A percentile compares a stretch with the other conserved stretches of the same genome.
Conservation (phyloP, 2,113 vertebrate genomes). For the Equus przewalskii region DNA sequence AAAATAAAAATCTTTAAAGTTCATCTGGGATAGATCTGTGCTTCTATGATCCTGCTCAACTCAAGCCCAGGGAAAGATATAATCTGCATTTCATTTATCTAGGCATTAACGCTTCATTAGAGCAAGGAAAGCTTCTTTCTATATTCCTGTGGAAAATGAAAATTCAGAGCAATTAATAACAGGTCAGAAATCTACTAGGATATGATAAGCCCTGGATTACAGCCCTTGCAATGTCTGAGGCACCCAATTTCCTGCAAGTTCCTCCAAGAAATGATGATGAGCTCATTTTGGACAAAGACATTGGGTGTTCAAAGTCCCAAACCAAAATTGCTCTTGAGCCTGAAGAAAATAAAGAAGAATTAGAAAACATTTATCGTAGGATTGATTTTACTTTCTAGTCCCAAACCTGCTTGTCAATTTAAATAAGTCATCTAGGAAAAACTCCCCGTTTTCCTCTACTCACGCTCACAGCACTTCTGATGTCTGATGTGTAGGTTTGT, state of each 20-base stretch:
- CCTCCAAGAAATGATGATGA: not conserved
- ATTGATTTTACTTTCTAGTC: conserved; percentile 8
- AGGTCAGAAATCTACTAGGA: not conserved
- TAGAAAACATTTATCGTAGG: not conserved
- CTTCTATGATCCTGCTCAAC: conserved; percentile 60
- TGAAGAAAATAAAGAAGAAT: not conserved
- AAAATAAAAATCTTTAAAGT: no score
- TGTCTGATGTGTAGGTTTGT: not conserved
- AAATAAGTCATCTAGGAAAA: not conserved
- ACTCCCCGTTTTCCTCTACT: not conserved
- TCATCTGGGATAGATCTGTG: conserved; percentile 48
- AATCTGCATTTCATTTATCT: conserved; percentile 16
- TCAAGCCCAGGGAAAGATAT: conserved; percentile 46
- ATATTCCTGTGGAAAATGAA: not conserved
- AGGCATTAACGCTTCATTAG: conserved; percentile 62
- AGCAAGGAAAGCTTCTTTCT: conserved; percentile 14
- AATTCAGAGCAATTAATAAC: not conserved
- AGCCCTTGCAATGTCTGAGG: not conserved
- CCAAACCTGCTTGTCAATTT: not conserved
- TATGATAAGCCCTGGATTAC: not conserved
- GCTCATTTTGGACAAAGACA: not conserved
- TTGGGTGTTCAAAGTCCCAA: not conserved
- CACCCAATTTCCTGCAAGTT: not conserved
- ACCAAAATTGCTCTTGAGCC: not conserved
- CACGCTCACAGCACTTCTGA: not conserved